phyloP scores from a whole-genome alignment of 2,888 invertebrate genomes.

The Clitarchus hookeri region DNA sequence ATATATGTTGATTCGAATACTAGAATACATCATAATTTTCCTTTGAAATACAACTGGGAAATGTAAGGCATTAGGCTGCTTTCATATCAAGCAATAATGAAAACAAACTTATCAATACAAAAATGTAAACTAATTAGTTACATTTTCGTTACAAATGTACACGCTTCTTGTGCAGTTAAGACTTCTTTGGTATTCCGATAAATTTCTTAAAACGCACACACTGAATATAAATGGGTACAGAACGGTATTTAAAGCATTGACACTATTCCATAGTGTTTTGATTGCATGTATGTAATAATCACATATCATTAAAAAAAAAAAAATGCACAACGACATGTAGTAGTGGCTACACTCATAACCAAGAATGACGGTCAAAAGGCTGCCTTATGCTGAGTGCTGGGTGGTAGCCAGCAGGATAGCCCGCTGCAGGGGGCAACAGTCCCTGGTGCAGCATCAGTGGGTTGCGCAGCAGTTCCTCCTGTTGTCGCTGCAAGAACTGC shows the following conservation, averaged over 20 bases:
- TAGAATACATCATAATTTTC: neutral
- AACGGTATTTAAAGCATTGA: neutral
- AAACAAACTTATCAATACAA: neutral
- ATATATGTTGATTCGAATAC: neutral
- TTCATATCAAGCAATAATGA: neutral
- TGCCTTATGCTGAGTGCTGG: conserved; percentile 69
- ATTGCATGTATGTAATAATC: too few relatives aligned
- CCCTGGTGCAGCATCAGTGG: conserved; percentile 62
- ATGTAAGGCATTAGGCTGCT: conserved; percentile 14
- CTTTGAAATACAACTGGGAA: conserved; percentile 3
- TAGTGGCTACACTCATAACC: conserved; percentile 54
- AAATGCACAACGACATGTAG: neutral
- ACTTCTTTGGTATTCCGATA: conserved; percentile 4
- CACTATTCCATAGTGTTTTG: too few relatives aligned
- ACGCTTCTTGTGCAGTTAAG: neutral
- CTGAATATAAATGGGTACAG: conserved; percentile 12
- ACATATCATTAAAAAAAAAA: too few relatives aligned
- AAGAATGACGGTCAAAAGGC: conserved; percentile 72
- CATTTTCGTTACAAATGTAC: conserved; percentile 14
- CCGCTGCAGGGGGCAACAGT: conserved; percentile 57
- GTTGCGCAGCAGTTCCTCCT: conserved; percentile 64
- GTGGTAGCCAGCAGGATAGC: conserved; percentile 64
- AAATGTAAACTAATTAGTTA: neutral
- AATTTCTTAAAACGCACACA: neutral
- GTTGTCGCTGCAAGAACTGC: conserved; percentile 69